phyloP scores from a whole-genome alignment of 2,888 invertebrate genomes.

The Tortrix viridana region DNA sequence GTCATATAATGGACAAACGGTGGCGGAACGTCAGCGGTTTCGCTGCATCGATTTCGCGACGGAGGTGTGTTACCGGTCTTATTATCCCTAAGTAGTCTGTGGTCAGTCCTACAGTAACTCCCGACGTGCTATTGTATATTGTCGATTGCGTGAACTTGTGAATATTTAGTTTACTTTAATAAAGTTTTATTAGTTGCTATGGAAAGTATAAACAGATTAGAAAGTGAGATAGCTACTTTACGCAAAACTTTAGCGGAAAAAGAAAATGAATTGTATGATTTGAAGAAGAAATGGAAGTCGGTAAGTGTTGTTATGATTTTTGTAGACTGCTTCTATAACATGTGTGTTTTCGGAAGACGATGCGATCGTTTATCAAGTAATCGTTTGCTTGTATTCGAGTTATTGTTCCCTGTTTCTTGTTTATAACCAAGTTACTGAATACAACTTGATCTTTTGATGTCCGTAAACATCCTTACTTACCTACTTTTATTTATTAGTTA shows the following conservation, averaged over 20 bases:
- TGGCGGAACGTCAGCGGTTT: no score
- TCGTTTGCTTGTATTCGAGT: neutral
- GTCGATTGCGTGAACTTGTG: no score
- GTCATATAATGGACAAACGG: no score
- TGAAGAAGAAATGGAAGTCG: conserved; percentile 67
- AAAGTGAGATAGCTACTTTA: conserved; percentile 78
- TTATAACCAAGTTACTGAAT: no score
- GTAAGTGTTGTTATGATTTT: conserved; percentile 47
- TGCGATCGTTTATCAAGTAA: neutral
- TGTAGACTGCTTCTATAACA: neutral
- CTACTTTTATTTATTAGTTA: no score
- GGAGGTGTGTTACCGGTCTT: no score
- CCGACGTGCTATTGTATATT: no score
- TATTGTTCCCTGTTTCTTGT: neutral
- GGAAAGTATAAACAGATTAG: conserved; percentile 60
- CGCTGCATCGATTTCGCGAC: no score
- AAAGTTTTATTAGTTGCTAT: conserved; percentile 43
- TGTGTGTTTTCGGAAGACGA: conserved; percentile 1
- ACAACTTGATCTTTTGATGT: neutral
- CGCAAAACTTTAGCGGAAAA: conserved; percentile 73
- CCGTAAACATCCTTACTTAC: neutral
- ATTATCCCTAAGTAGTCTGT: no score
- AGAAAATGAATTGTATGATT: conserved; percentile 72
- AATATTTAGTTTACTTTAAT: conserved; percentile 2
- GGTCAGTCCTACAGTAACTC: no score